These are phyloP conservation scores for Sarcophaga caerulescens DNA, from an alignment of 2,888 invertebrate species.

Conservation along the genomic window DNA sequence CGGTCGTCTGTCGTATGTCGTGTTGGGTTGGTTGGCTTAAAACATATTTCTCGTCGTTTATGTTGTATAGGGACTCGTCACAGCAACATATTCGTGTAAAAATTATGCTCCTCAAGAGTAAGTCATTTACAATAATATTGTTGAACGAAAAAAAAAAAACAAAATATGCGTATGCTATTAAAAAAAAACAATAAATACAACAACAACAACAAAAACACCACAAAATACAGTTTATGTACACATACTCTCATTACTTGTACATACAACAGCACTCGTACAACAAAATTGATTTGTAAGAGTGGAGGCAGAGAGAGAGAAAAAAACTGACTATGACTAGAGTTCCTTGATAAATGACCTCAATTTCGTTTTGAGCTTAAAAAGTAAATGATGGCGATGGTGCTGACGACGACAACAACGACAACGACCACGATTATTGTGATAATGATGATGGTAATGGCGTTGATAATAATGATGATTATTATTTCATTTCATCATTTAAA, in stretches of 20 bases:
- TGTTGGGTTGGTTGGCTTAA: too few species aligned
- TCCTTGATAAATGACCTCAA: slow-evolving; percentile 67
- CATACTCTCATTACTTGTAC: neutral
- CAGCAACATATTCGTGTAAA: neutral
- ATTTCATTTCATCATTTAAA: slow-evolving; percentile 50
- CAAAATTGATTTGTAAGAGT: neutral
- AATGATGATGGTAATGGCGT: slow-evolving; percentile 16
- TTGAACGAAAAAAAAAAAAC: neutral
- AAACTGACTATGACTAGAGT: slow-evolving; percentile 44
- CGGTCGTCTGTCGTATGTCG: too few species aligned
- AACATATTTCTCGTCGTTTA: neutral
- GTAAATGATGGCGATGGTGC: slow-evolving; percentile 8
- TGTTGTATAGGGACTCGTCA: neutral
- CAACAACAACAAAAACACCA: slow-evolving; percentile 3
- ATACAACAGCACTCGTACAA: neutral
- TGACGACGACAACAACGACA: neutral
- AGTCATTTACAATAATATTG: slow-evolving; percentile 27
- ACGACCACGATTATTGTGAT: neutral
- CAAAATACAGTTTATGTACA: slow-evolving; percentile 12
- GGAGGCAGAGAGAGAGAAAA: neutral
- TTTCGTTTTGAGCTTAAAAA: slow-evolving; percentile 25
- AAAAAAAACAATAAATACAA: neutral
- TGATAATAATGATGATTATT: slow-evolving; percentile 3
- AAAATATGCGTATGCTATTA: slow-evolving; percentile 26
- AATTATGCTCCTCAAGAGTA: slow-evolving; percentile 4